Evolutionary conservation across 2,113 vertebrate species (phyloP), one percentile per base, ranked within the genome.

Genomic region (Stegastes partitus): DNA sequence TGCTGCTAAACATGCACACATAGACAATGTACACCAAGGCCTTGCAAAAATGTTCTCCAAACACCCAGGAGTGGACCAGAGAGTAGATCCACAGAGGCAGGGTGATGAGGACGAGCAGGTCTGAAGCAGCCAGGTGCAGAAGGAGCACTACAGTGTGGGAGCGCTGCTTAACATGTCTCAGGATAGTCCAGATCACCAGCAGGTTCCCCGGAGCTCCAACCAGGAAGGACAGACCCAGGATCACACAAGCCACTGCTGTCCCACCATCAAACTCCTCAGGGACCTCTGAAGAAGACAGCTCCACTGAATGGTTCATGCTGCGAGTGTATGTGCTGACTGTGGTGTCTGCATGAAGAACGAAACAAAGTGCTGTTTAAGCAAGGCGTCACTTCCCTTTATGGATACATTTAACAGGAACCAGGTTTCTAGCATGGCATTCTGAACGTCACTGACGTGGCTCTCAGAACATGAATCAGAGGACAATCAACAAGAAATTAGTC

Each of bases 131-230:
- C 77, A 95, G 69, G 42, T 95, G 92, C 5, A 95, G 85, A 77
- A 95, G 94, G 80, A 95, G 89, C 53, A 91, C 39, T 54, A 95
- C 91, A 0, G 94, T 95, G 83, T 94, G 92, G 26, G 93, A 95
- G 8, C 90, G 86, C 44, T 87, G 69, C 83, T 94, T 93, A 22
- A 95, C 54, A 1, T 95, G 88, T 49, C 63, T 89, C 66, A 94
- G 50, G 55, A 96, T 95, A 19, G 92, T 95, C 94, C 94, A 95
- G 59, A 95, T 91, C 74, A 95, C 94, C 62, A 95, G 45, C 50
- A 95, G 47, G 83, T 95, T 95, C n/a, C 94, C 94, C 0, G 94
- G 94, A 44, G 56, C 74, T 4, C 94, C 94, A 1, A 95, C 45
- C 22, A 95, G 62, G 61, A 94, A 95, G 4, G 92, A 94, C 42